phyloP scores from a whole-genome alignment of 2,888 invertebrate species.

The Chirona hameri region DNA sequence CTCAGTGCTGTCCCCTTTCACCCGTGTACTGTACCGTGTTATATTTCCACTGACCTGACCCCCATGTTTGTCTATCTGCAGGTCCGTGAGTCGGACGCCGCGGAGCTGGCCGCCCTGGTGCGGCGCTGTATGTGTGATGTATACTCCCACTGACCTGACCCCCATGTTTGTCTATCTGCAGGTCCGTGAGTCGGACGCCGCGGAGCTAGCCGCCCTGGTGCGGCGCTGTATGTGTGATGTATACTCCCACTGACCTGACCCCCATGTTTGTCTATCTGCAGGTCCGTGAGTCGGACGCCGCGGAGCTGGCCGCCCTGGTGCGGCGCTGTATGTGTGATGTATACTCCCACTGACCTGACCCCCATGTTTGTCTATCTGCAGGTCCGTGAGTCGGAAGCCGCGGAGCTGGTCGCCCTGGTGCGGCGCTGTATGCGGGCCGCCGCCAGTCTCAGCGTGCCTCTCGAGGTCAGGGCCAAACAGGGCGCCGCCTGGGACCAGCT shows the following conservation, averaged over 20 bases:
- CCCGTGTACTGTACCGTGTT: no score
- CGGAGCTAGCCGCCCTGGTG: background rate
- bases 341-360: background rate
- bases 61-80: background rate
- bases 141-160: background rate
- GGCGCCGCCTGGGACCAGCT: background rate
- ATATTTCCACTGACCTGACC: no score
- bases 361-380: background rate
- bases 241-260: background rate
- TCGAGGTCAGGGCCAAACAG: constrained; percentile 11
- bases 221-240: background rate
- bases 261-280: background rate
- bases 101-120: background rate
- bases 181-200: background rate
- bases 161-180: background rate
- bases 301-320: background rate
- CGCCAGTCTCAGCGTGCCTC: background rate
- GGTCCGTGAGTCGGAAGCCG: background rate
- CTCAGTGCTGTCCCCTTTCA: no score
- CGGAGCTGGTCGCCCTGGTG: background rate
- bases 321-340: background rate
- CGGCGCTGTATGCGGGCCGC: background rate
- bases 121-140: background rate
- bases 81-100: background rate
- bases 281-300: background rate